phyloP scores from a whole-genome alignment of 2,797 vertebrate species.

The Pseudochirops corinnae region DNA sequence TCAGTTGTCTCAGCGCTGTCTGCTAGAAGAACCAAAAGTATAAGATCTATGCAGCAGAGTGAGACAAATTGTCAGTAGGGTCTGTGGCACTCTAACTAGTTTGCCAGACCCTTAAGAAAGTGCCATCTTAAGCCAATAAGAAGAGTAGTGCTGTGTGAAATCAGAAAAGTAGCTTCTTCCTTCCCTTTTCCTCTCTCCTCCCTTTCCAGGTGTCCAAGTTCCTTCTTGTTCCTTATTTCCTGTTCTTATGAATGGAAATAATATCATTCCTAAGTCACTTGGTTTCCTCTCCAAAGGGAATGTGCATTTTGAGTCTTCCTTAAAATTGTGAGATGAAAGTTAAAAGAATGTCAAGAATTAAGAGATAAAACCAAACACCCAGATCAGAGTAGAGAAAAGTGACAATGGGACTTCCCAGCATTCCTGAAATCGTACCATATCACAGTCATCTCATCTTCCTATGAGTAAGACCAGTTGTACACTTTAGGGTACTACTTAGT shows the following conservation, averaged over 20 bases:
- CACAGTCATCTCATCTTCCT: neutral
- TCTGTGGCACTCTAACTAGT: neutral
- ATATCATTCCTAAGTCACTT: neutral
- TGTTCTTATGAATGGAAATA: neutral
- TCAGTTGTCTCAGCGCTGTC: neutral
- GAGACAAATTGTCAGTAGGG: constrained; percentile 2
- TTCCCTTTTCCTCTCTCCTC: neutral
- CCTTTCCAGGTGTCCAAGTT: neutral
- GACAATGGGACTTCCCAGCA: neutral
- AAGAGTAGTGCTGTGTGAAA: neutral
- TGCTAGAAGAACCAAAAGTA: neutral
- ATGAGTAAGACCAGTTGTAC: neutral
- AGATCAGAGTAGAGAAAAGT: neutral
- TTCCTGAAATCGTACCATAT: neutral
- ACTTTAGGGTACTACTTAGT: too few relatives aligned
- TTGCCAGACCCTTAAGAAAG: neutral
- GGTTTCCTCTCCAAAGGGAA: neutral
- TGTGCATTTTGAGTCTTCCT: neutral
- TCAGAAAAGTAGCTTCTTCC: neutral
- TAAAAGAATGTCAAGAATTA: neutral
- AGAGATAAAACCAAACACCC: neutral
- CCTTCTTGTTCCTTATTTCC: neutral
- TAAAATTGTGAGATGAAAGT: neutral
- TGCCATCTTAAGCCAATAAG: neutral
- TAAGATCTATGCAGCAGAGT: constrained; percentile 5